phyloP scores from a whole-genome alignment of 2,797 vertebrate genomes.

The Enteromius radiatus region DNA sequence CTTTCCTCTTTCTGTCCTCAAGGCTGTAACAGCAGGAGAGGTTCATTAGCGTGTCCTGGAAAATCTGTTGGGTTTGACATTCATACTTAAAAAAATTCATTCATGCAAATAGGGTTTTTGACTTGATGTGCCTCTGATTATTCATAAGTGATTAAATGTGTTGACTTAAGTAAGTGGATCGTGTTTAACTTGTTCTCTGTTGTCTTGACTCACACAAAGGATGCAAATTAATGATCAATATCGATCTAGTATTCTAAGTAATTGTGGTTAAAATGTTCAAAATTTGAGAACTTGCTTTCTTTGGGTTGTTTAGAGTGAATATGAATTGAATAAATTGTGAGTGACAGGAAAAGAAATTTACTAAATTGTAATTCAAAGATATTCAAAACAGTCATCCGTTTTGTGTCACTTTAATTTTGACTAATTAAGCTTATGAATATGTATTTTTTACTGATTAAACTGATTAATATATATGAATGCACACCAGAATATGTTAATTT shows the following conservation, averaged over 20 bases:
- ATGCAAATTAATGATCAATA: background rate
- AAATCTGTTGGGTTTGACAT: conserved; percentile 17
- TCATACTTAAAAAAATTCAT: conserved; percentile 6
- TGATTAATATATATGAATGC: background rate
- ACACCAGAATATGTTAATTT: background rate
- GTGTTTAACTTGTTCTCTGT: background rate
- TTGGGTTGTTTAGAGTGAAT: background rate
- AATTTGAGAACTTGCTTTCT: background rate
- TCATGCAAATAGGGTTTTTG: background rate
- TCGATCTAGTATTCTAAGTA: background rate
- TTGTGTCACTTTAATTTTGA: background rate
- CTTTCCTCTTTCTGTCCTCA: conserved; percentile 5
- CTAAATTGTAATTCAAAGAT: background rate
- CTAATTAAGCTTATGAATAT: background rate
- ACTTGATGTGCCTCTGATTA: background rate
- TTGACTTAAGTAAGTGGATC: background rate
- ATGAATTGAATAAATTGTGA: background rate
- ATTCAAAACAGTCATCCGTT: background rate
- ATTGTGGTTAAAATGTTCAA: background rate
- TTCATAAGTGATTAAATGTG: background rate
- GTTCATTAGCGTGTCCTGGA: background rate
- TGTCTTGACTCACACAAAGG: background rate
- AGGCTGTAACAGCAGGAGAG: conserved; percentile 8
- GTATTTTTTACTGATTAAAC: background rate
- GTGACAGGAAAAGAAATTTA: background rate